A percentile compares a stretch with the other conserved stretches of the same genome.
Conservation (phyloP, 2,797 vertebrate genomes). For the Rhynchotus rufescens region DNA sequence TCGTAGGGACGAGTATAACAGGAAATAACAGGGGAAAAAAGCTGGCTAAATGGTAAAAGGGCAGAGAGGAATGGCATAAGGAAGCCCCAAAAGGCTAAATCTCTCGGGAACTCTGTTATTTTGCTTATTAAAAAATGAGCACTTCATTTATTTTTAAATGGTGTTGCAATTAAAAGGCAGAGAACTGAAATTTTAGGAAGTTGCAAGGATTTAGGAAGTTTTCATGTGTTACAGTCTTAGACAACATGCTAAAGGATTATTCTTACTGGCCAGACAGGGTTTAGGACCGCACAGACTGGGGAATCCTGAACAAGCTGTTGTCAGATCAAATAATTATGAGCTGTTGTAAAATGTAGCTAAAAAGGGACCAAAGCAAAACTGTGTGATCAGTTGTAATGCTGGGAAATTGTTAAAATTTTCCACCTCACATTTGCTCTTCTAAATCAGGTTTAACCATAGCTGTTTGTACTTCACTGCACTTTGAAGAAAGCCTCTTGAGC, state of each 20-base stretch:
- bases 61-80: not conserved
- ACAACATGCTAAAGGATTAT: not conserved
- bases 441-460: not conserved
- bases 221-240: not conserved
- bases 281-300: not conserved
- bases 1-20: not conserved
- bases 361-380: not conserved
- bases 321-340: not conserved
- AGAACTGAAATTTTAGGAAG: not conserved
- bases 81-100: not conserved
- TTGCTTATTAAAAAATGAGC: not conserved
- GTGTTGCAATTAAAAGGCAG: not conserved
- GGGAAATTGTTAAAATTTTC: not conserved
- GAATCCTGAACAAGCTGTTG: not conserved
- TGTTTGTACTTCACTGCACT: not conserved
- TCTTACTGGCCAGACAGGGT: not conserved
- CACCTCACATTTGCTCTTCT: not conserved
- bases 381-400: not conserved
- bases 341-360: not conserved
- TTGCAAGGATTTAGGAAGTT: not conserved
- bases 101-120: not conserved
- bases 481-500: not conserved
- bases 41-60: not conserved
- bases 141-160: not conserved
- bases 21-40: not conserved